These are phyloP conservation scores for Metopia argyrocephala DNA, from an alignment of 2,888 invertebrate genomes.

Conservation along the genomic window DNA sequence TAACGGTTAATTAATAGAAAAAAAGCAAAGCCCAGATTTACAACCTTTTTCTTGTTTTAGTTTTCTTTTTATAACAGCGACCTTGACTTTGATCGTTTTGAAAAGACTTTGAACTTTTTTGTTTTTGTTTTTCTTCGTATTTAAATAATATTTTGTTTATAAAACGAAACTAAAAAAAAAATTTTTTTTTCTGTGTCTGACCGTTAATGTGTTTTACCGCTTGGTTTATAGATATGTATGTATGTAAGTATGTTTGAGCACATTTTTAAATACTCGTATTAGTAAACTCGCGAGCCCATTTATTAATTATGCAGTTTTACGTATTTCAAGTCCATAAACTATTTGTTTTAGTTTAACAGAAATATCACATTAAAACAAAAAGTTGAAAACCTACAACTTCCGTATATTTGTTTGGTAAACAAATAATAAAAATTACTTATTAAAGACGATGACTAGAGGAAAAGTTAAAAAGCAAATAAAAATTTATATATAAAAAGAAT, in stretches of 20 bases:
- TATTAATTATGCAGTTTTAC: slow-evolving; percentile 11
- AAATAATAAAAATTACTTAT: background rate
- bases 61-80: slow-evolving; percentile 15
- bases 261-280: no score
- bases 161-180: background rate
- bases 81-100: slow-evolving; percentile 57
- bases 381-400: slow-evolving; percentile 10
- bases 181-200: no score
- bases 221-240: background rate
- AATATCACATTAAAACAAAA: background rate
- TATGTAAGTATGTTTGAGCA: background rate
- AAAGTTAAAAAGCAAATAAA: background rate
- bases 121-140: no score
- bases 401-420: slow-evolving; percentile 24
- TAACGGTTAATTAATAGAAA: background rate
- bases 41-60: slow-evolving; percentile 1
- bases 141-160: slow-evolving; percentile 6
- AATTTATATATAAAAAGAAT: background rate
- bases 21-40: background rate
- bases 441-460: slow-evolving; percentile 4
- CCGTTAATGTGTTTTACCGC: slow-evolving; percentile 17
- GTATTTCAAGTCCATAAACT: slow-evolving; percentile 7
- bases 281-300: no score
- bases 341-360: slow-evolving; percentile 7
- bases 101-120: slow-evolving; percentile 58